Evolutionary conservation across 2,888 invertebrate genomes (phyloP), one percentile per base, ranked within the genome.

Genomic region (Andrena bucephala): DNA sequence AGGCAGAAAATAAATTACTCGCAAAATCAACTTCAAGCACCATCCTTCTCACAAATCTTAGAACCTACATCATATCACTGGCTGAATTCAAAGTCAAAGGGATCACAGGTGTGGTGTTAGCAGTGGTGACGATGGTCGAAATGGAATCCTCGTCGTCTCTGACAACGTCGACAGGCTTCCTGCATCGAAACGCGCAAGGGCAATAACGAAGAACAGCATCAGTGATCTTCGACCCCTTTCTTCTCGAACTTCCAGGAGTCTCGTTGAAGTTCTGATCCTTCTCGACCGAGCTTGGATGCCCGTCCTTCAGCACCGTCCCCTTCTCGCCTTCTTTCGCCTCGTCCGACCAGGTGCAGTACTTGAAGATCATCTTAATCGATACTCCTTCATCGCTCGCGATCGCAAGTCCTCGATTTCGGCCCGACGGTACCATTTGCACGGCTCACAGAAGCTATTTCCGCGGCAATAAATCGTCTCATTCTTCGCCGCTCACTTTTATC

Each of bases 121-220:
- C 67, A 16, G 81, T 77, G 57, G 89, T 87, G 54, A 87, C 78
- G 70, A 88, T 86, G 20, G 88, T 87, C 27, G 91, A 89, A 29
- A 89, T 65, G 2, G 85, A 83, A 20, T 76, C 84, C 10, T 87
- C 85, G 31, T 78, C 79, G 5, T 89, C 89, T 52, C 77, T 87
- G 4, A 82, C 91, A 33, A 93, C 79, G 4, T 89, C 93, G 52
- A 94, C 88, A 4, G 93, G 78, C 63, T 89, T 89, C 78, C 94
- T 87, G 77, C 91, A 92, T 2, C 94, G 90, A 83, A 94, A 94
- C 42, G 90, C 89, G 75, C 94, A 94, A 5, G 93, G 93, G 63
- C 92, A 94, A 80, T 92, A 94, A 48, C 91, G 90, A 48, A 94
- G 87, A 52, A 94, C 86, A 63, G 88, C 86, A 42, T 90, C 89